Evolutionary conservation across 1,140 invertebrate genomes (phyloP), one percentile per base, ranked within the genome.

Genomic region (Scaptomyza graminum): DNA sequence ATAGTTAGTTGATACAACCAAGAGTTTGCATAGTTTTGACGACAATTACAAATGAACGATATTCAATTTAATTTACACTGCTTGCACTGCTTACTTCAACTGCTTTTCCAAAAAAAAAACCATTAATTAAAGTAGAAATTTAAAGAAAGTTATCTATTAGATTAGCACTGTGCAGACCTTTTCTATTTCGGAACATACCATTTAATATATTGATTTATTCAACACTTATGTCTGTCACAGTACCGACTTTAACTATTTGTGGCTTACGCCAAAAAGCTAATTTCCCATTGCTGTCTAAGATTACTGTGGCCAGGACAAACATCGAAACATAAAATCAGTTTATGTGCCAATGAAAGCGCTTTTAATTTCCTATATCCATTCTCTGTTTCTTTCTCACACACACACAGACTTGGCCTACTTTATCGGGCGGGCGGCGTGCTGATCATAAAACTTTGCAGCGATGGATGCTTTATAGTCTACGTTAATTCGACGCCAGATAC

Each of bases 401-500:
- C 5, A 46, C 69, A 16, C 76, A 95, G 94, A 82, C 90, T 94
- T 70, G 93, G 93, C 56, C 91, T 94, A 84, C 90, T 95, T 57
- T 93, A 94, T 82, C 92, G 94, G 13, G 93, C 93, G n/a, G 94
- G 93, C 39, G 90, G 93, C 46, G 91, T 95, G 63, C 93, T 95
- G 74, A 90, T 93, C 65, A 91, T 93, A 55, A 94, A 94, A 59
- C 91, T 94, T 25, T 90, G 92, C 47, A 93, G 93, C 91, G 93
- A 94, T 71, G 91, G 93, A 39, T 92, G 93, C 60, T 94, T 94
- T 68, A 93, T 95, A 60, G 92, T 94, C 74, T 94, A 94, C 83
- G 93, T 94, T 76, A 95, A 94, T 92, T 92, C 93, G 59, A 65
- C 77, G 50, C 92, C 92, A 51, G 92, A 93, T 69, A 91, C 93